phyloP scores from a whole-genome alignment of 2,113 vertebrate genomes.

The Cryptomyrus ogoouensis region DNA sequence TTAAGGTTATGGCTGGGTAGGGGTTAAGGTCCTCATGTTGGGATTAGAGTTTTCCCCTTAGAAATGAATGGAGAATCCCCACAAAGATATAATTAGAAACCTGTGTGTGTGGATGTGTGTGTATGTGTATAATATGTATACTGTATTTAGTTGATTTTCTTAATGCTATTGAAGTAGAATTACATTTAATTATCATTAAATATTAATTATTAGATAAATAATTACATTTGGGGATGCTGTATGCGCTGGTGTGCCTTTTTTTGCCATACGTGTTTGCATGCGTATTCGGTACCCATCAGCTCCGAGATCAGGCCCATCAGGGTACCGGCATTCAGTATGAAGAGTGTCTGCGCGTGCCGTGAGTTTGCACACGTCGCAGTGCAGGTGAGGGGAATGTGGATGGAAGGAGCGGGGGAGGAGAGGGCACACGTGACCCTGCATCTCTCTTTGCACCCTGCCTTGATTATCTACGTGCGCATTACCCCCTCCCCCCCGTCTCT shows the following conservation, averaged over 20 bases:
- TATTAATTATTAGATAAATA: too few relatives aligned
- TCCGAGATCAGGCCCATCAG: not conserved
- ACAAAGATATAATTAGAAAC: too few relatives aligned
- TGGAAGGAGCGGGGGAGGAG: not conserved
- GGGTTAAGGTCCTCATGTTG: too few relatives aligned
- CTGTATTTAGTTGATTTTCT: not conserved
- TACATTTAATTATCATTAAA: not conserved
- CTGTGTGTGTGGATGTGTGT: too few relatives aligned
- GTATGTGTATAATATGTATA: not conserved
- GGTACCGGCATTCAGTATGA: not conserved
- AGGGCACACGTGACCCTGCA: not conserved
- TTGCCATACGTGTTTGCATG: not conserved
- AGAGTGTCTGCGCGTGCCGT: not conserved
- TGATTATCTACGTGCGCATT: not conserved
- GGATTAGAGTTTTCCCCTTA: too few relatives aligned
- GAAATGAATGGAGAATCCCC: too few relatives aligned
- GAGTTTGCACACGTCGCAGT: conserved; percentile 11
- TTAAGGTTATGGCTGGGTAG: too few relatives aligned
- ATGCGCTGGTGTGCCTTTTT: not conserved
- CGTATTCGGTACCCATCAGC: not conserved
- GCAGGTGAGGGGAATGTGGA: not conserved
- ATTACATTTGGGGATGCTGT: not conserved
- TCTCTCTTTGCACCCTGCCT: not conserved
- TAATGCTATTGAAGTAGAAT: not conserved
- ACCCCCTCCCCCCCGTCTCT: not conserved